Conservation (phyloP, 2,888 invertebrate genomes). For the Selenia dentaria region DNA sequence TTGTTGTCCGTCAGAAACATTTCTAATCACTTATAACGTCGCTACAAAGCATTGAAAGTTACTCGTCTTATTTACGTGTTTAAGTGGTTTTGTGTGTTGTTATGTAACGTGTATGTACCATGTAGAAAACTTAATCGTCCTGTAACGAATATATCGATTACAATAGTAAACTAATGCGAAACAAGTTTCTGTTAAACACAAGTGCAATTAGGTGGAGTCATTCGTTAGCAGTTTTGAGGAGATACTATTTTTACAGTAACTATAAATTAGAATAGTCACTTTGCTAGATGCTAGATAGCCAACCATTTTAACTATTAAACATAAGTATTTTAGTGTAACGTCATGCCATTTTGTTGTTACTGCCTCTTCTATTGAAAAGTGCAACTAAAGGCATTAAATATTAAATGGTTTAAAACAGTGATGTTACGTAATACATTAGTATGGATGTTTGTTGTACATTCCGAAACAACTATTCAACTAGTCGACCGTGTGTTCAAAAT, state of each 20-base stretch:
- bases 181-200: constrained; percentile 1
- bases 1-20: too few relatives aligned
- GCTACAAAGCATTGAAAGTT: too few relatives aligned
- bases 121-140: too few relatives aligned
- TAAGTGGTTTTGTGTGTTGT: too few relatives aligned
- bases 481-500: constrained; percentile 62
- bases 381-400: too few relatives aligned
- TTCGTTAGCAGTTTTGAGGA: constrained; percentile 3
- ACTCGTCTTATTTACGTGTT: too few relatives aligned
- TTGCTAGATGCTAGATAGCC: constrained; percentile 15
- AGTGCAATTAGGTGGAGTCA: constrained; percentile 20
- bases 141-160: too few relatives aligned
- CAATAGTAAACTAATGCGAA: background rate
- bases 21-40: too few relatives aligned
- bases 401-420: background rate
- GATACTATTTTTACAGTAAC: background rate
- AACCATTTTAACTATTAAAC: constrained; percentile 5
- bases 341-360: too few relatives aligned
- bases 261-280: background rate
- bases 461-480: constrained; percentile 48
- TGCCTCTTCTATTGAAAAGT: background rate
- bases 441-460: constrained; percentile 16
- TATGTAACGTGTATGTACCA: too few relatives aligned
- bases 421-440: too few relatives aligned
- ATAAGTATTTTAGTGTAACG: background rate